These are phyloP conservation scores for Smithornis capensis DNA, from an alignment of 2,113 vertebrate genomes.

Conservation along the genomic window DNA sequence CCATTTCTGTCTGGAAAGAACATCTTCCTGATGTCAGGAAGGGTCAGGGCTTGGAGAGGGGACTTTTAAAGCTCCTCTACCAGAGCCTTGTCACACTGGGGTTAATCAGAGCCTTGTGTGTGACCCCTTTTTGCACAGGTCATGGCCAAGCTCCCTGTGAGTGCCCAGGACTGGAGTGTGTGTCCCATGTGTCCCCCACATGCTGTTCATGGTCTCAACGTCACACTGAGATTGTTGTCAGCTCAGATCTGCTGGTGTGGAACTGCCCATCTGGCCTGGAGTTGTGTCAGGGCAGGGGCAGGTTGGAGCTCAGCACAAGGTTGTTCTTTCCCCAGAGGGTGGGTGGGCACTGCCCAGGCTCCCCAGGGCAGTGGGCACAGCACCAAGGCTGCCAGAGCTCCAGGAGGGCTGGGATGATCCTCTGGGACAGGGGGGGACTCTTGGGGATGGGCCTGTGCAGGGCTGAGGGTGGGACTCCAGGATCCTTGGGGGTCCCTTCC, in stretches of 20 bases:
- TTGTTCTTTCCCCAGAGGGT: background rate
- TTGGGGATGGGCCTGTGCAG: background rate
- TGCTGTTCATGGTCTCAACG: fast-evolving
- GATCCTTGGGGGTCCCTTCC: background rate
- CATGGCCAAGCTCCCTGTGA: background rate
- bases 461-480: background rate
- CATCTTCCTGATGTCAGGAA: no score
- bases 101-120: fast-evolving
- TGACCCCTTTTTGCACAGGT: background rate
- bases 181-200: background rate
- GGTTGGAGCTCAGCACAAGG: background rate
- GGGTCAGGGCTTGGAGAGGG: background rate
- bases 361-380: background rate
- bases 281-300: background rate
- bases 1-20: no score
- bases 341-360: background rate
- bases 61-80: background rate
- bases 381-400: background rate
- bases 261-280: fast-evolving
- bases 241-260: background rate
- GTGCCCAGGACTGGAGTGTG: background rate
- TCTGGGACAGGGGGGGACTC: background rate
- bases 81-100: fast-evolving
- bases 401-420: background rate
- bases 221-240: fast-evolving